Base-by-base conservation (phyloP, 2,797 vertebrate species). In the Anomalospiza imberbis region DNA sequence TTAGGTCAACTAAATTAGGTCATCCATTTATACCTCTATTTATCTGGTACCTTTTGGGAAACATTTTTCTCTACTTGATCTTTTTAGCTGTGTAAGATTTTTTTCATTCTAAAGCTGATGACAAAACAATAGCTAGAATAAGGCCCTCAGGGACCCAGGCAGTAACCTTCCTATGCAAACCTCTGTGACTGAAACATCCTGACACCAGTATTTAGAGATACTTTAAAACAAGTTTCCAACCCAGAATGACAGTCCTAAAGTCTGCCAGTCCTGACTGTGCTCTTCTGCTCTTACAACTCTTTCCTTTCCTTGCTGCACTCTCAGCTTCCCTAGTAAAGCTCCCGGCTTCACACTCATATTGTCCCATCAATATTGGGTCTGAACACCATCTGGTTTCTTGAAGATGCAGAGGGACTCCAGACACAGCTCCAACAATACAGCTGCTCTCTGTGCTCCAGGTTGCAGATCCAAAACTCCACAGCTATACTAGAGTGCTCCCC, bases 1-100 rank as follows among this genome's bases (percentile, higher is more conserved):
- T 31, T 11, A 89, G 95, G 89, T 86, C 93, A 95, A 19, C 31
- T 68, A n/a, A 96, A 91, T 63, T 94, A 94, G 95, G 94, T 83
- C 94, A 91, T 91, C 70, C 89, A 89, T 84, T 95, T 88, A 83
- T 95, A 92, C 76, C 54, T 78, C 82, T 81, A 83, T 88, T 80
- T 90, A 78, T 89, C 24, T 63, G 51, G 42, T 48, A 89, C 47
- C 82, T 84, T 92, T 88, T 75, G 87, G 87, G 94, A 95, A 95
- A 80, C 54, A 38, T 90, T 73, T 45, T 89, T 77, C 38, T 84
- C 47, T 48, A 62, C 36, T 63, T 74, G 17, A 54, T 84, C 70
- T 44, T 93, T 92, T 88, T 26, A 81, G 66, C 29, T 73, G 26
- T 22, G 12, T 28, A 80, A 77, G 45, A 71, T 8, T 60, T 73